Percentiles rank a stretch among this genome's conserved stretches.
Conservation (phyloP, 1,140 invertebrate genomes). For the Drosophila teissieri region DNA sequence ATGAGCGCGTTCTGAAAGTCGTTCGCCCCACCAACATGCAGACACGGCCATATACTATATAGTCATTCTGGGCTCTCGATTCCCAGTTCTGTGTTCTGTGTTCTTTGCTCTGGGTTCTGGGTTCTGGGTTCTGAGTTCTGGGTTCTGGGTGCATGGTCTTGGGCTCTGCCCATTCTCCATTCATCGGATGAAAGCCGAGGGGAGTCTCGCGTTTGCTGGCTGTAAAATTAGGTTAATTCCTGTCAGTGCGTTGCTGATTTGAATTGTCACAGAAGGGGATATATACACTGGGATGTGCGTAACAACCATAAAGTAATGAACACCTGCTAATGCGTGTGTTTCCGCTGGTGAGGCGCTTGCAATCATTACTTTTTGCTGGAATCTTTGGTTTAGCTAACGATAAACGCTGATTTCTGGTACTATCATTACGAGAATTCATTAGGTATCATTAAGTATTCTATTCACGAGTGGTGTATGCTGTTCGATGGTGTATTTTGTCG, state of each 20-base stretch:
- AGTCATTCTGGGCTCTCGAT: conserved; percentile 4
- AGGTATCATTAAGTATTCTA: not conserved
- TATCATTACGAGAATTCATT: too few species aligned
- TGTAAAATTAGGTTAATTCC: conserved; percentile 84
- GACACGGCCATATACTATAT: conserved; percentile 4
- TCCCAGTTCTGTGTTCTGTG: not conserved
- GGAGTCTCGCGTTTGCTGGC: conserved; percentile 57
- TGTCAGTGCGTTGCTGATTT: conserved; percentile 75
- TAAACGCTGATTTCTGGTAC: not conserved
- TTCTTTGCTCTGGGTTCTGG: not conserved
- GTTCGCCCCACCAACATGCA: conserved; percentile 27
- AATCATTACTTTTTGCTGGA: too few species aligned
- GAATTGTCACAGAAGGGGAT: conserved; percentile 37
- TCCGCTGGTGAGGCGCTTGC: not conserved
- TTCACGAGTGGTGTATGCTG: too few species aligned
- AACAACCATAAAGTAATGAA: conserved; percentile 19
- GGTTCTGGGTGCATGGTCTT: not conserved
- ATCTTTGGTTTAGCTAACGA: not conserved
- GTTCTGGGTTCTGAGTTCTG: not conserved
- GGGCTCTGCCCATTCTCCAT: conserved; percentile 21
- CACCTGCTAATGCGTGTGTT: conserved; percentile 10
- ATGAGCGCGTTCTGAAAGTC: conserved; percentile 76
- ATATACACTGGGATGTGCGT: conserved; percentile 4
- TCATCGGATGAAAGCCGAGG: conserved; percentile 15
- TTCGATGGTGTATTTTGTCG: too few species aligned